Base-by-base conservation (phyloP, 2,888 invertebrate genomes). In the Napeogenes sylphis region DNA sequence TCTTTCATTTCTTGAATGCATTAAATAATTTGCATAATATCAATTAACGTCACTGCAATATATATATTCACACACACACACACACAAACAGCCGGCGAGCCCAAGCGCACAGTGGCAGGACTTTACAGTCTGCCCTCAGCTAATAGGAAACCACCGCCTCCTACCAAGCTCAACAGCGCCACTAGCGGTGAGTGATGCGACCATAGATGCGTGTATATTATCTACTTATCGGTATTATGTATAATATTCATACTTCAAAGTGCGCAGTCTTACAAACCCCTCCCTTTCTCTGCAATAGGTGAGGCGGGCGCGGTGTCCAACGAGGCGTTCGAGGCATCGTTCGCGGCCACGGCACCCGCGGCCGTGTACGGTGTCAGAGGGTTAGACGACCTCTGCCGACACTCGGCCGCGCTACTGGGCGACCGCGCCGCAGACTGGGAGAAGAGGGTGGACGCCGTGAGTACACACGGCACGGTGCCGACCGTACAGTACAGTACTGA, bases 381-480 rank as follows among this genome's bases (percentile, higher is more conserved):
- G 69, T 91, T 98, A 55, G 95, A 95, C 73, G 97, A 97, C 70
- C 92, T 94, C 63, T 93, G 97, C 81, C 93, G 94, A 45, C 93
- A 92, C 73, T 93, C 97, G 58, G 92, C 94, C 73, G 94, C 94
- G 3, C 91, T 93, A 51, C 92, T 99, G 60, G 93, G 94, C 2
- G 97, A 98, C 85, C 91, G 95, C 54, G 94, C 92, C 73, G 94
- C 95, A 74, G 97, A 98, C 79, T 99, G 99, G 99, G 98, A 97
- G 87, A 97, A 97, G 82, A 91, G 99, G 64, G 94, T 96, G n/a
- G 98, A 98, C 64, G 94, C 96, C 70, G 96, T 98, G 82, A 91
- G 94, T 72, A 45, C 8, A 35, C n/a, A 21, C 21, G 21, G 21
- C 21, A 21, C 21, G 21, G 21, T 21, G 21, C 21, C 4, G 6